Evolutionary conservation across 2,113 vertebrate genomes (phyloP).

Genomic region (Podilymbus podiceps): DNA sequence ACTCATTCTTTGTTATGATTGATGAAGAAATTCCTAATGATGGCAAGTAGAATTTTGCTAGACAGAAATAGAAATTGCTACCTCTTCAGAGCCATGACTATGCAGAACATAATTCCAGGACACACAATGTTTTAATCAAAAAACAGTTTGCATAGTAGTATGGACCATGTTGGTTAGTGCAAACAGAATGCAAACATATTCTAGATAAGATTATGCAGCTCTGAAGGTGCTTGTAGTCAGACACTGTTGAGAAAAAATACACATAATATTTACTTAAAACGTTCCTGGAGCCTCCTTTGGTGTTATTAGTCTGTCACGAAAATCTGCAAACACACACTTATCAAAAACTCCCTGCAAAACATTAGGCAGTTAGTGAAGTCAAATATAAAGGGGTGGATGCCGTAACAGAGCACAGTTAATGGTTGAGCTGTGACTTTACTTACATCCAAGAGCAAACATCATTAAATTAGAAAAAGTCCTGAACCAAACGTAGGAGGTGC

Average conservation of each 20-base stretch:
- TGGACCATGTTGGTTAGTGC: background rate
- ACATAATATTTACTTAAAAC: conserved; percentile 46
- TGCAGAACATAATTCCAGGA: no score
- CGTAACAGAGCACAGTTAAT: background rate
- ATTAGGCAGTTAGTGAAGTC: conserved; percentile 9
- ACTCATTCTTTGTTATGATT: conserved; percentile 8
- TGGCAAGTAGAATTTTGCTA: background rate
- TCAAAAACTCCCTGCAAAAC: conserved; percentile 37
- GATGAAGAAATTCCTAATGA: conserved; percentile 2
- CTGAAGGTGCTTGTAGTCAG: conserved; percentile 11
- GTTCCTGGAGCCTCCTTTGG: conserved; percentile 2
- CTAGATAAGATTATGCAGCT: conserved; percentile 15
- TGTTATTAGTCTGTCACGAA: conserved; percentile 50
- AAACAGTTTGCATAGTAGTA: background rate
- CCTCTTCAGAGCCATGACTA: background rate
- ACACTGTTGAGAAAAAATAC: conserved; percentile 38
- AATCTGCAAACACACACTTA: conserved; percentile 41
- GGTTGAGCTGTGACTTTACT: conserved; percentile 43
- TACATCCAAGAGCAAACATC: conserved; percentile 27
- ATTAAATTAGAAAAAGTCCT: conserved; percentile 32
- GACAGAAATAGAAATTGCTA: conserved; percentile 9
- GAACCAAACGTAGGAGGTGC: background rate
- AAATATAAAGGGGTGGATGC: background rate
- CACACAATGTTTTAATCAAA: conserved; percentile 10
- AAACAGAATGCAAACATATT: background rate